Evolutionary conservation across 2,888 invertebrate genomes (phyloP).

Genomic region (Lasioglossum morio): DNA sequence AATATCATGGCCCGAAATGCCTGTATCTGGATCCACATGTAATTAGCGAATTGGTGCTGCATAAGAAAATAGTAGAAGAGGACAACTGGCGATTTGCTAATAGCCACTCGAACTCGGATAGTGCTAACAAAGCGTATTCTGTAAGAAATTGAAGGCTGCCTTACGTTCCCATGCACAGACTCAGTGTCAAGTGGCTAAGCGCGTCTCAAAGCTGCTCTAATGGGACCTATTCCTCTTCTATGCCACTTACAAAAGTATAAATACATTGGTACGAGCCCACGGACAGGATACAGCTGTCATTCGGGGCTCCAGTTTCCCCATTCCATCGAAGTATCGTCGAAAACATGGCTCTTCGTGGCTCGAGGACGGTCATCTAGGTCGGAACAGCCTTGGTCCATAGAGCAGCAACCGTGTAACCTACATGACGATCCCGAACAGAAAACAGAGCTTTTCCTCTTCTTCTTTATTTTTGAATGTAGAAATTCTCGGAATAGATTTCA

Average conservation of each 20-base stretch:
- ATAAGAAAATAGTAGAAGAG: background rate
- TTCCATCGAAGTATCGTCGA: background rate
- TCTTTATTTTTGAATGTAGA: no score
- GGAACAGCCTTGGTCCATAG: background rate
- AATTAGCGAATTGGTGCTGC: no score
- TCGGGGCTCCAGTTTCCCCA: slow-evolving; percentile 8
- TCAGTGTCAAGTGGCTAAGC: slow-evolving; percentile 4
- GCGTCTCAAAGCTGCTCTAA: background rate
- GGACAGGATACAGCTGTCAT: slow-evolving; percentile 15
- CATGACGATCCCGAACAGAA: background rate
- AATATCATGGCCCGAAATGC: no score
- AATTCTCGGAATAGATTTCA: background rate
- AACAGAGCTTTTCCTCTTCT: background rate
- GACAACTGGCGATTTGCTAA: background rate
- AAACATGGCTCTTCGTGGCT: slow-evolving; percentile 10
- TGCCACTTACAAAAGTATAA: slow-evolving; percentile 16
- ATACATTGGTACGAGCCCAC: background rate
- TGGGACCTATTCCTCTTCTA: slow-evolving; percentile 10
- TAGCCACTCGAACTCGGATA: background rate
- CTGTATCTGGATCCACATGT: no score
- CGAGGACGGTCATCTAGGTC: background rate
- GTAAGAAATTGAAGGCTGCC: background rate
- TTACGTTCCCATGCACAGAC: background rate
- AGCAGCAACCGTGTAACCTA: background rate
- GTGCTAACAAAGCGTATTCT: background rate